A percentile compares a stretch with the other conserved stretches of the same genome.
These are phyloP conservation scores for Sander lucioperca DNA, from an alignment of 2,113 vertebrate genomes.

Conservation along the genomic window DNA sequence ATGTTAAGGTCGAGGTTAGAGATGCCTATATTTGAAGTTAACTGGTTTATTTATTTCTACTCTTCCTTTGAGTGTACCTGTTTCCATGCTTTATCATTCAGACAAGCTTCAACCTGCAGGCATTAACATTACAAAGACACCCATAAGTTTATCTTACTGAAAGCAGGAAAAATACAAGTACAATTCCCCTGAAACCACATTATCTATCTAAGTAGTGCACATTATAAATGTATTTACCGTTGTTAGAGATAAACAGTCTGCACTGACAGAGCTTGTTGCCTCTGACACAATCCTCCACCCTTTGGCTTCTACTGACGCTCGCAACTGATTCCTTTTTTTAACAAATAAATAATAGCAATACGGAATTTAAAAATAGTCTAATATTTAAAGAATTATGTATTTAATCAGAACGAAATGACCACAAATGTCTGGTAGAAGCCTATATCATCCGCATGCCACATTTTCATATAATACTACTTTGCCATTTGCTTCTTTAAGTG, in stretches of 20 bases:
- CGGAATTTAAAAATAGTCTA: neutral
- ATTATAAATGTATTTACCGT: neutral
- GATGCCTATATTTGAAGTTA: conserved; percentile 6
- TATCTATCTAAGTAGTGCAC: neutral
- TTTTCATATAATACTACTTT: neutral
- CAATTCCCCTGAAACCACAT: neutral
- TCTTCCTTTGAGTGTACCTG: neutral
- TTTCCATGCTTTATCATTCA: conserved; percentile 32
- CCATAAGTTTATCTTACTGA: neutral
- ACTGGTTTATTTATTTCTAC: conserved; percentile 11
- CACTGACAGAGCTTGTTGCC: neutral
- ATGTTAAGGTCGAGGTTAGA: neutral
- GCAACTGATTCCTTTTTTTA: neutral
- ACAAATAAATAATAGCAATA: neutral
- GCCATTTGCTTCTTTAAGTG: neutral
- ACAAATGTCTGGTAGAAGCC: neutral
- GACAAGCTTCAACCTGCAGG: neutral
- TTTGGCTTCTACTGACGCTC: neutral
- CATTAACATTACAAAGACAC: neutral
- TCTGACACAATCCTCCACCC: neutral
- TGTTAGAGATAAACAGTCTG: neutral
- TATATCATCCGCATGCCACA: neutral
- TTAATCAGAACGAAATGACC: neutral
- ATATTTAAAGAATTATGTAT: neutral
- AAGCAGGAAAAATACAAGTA: neutral